Evolutionary conservation across 2,113 vertebrate species (phyloP), one percentile per base, ranked within the genome.

Genomic region (Spea multiplicata): DNA sequence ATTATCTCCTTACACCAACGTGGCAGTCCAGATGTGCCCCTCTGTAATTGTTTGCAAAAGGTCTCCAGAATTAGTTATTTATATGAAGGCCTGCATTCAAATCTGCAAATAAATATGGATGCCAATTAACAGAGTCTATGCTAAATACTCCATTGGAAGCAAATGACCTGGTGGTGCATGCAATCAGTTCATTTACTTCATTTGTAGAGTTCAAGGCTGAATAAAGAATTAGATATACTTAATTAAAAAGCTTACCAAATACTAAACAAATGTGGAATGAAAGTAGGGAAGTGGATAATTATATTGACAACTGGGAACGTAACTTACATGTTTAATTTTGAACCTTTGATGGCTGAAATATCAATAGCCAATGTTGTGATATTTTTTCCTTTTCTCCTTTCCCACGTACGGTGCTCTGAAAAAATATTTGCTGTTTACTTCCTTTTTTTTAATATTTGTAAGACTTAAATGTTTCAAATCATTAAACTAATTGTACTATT

Each of bases 71-170:
- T 73, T 46, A 67, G 52, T 66, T 80, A 80, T 80, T 73, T 80
- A 80, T 80, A 73, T 66, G 62, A 65, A 55, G 61, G 48, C 48
- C 61, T 57, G 70, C 62, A 73, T 55, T 78, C 9, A 73, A 73
- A 65, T 73, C 55, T 57, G 48, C 3, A 50, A 73, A 79, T 73
- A 66, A 80, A 73, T 73, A 67, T 73, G 70, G 77, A 80, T 73
- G 71, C 17, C 72, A 80, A 80, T 80, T 73, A 80, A 80, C 72
- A 67, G 64, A 73, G 73, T 80, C 62, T 80, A 73, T 73, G 69
- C 61, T 66, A 50, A 66, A 66, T 80, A 73, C 64, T 80, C 62
- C 62, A 57, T 73, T 67, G 44, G 50, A 73, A 66, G 59, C 46
- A 65, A 44, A 62, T 65, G 50, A 80, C 71, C 70, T 80, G 70